Evolutionary conservation across 1,140 invertebrate species (phyloP).

Genomic region (Caenorhabditis latens): DNA sequence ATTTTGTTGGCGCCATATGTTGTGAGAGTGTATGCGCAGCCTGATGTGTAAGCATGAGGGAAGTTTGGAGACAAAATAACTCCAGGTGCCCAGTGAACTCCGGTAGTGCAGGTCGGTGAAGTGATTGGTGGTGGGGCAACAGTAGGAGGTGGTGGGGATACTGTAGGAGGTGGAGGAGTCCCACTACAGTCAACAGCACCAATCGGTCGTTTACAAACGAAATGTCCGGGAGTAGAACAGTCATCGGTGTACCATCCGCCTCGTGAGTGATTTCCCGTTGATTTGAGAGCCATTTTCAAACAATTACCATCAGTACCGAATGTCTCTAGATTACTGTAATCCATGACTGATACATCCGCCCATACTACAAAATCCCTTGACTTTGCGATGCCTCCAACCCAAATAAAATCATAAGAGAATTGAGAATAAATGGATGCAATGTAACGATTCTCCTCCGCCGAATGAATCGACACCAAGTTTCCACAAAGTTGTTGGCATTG

Average conservation of each 20-base stretch:
- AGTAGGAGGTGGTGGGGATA: no score
- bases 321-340: background rate
- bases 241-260: background rate
- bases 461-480: background rate
- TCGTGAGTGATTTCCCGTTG: background rate
- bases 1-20: background rate
- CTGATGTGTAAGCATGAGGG: background rate
- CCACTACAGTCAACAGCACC: background rate
- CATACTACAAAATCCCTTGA: background rate
- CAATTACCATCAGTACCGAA: background rate
- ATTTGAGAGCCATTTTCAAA: background rate
- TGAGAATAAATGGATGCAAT: background rate
- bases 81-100: background rate
- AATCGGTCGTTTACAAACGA: background rate
- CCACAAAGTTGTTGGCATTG: conserved; percentile 4
- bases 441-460: background rate
- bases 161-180: background rate
- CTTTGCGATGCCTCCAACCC: background rate
- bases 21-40: background rate
- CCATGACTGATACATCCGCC: background rate
- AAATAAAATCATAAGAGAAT: background rate
- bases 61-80: background rate
- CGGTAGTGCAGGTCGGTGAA: background rate
- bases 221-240: background rate
- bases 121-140: background rate